Percentiles rank a stretch among this genome's conserved stretches.
phyloP scores from a whole-genome alignment of 2,113 vertebrate species.

The Mystacornis crossleyi region DNA sequence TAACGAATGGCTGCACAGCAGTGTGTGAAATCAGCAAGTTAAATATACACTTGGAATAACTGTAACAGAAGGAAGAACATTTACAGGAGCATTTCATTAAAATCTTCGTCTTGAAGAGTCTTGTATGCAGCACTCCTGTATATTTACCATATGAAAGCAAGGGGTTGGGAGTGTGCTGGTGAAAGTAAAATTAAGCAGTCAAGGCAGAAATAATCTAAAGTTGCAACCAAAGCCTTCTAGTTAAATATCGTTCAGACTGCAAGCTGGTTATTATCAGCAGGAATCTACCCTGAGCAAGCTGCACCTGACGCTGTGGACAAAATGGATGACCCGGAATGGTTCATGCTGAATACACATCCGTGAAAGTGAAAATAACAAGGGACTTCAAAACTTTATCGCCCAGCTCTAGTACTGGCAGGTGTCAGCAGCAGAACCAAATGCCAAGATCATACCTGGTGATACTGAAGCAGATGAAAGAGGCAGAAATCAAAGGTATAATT shows the following conservation, averaged over 20 bases:
- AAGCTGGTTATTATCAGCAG: not conserved
- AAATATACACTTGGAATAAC: slow-evolving; percentile 67
- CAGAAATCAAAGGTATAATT: not conserved
- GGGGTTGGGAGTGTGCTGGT: not conserved
- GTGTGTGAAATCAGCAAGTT: slow-evolving; percentile 58
- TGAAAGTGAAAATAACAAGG: not conserved
- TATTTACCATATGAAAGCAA: not conserved
- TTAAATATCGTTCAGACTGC: not conserved
- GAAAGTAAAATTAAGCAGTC: not conserved
- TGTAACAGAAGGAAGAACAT: not conserved
- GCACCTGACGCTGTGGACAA: not conserved
- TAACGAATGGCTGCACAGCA: slow-evolving; percentile 59
- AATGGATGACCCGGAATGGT: not conserved
- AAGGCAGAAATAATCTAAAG: not conserved
- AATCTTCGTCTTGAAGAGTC: not conserved
- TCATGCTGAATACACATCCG: accelerated
- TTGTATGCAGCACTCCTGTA: not conserved
- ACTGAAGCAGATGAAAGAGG: not conserved
- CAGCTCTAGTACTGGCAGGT: not conserved
- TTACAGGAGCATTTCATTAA: not conserved
- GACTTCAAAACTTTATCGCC: not conserved
- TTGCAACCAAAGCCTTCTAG: not conserved
- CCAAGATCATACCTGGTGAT: not conserved
- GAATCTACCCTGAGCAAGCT: not conserved
- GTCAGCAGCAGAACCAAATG: not conserved